Base-by-base conservation (phyloP, 2,888 invertebrate species). In the Ashinkailepas kermadecensis region DNA sequence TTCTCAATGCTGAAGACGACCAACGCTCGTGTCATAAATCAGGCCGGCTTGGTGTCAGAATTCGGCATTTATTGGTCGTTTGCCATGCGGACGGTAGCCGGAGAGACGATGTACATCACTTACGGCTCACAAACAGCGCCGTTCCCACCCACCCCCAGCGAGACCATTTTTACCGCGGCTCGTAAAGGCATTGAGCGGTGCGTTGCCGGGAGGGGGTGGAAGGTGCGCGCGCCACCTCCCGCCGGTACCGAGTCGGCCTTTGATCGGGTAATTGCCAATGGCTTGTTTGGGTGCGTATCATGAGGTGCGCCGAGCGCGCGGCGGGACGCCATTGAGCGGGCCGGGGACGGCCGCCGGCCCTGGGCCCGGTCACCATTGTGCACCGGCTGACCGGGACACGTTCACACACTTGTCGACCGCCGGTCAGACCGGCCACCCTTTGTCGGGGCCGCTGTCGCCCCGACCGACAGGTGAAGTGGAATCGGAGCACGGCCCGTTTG, bases 281-380 rank as follows among this genome's bases (percentile, higher is more conserved):
- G 74, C 74, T 74, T 74, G 74, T 74, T 74, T 74, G 74, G 70
- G 74, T 74, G 74, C 74, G 74, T 74, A 56, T 74, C 56, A 74
- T 21, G 74, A 74, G 56, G 74, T 21, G 54, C 56, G 21, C 70
- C 9, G 39, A 8, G 39, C 15, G 15, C 70, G 39, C 70, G 54
- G 54, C 70, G 18, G 70, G 70, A 54, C 15, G 9, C n/a, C 70
- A 70, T 70, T 74, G 39, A 56, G 67, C 25, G 67, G 25, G 23
- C 25, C 23, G 25, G 67, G n/a, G 25, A 3, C 23, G 23, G 67
- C 25, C 25, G 21, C 9, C 23, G 23, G 23, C 18, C 3, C 65
- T 3, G 65, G 39, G 7, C 7, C 56, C 54, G 21, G 39, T 7
- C 70, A 39, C 74, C 74, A 74, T 74, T 74, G 74, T 74, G 39